Evolutionary conservation across 2,113 vertebrate species (phyloP).

Genomic region (Pica pica): DNA sequence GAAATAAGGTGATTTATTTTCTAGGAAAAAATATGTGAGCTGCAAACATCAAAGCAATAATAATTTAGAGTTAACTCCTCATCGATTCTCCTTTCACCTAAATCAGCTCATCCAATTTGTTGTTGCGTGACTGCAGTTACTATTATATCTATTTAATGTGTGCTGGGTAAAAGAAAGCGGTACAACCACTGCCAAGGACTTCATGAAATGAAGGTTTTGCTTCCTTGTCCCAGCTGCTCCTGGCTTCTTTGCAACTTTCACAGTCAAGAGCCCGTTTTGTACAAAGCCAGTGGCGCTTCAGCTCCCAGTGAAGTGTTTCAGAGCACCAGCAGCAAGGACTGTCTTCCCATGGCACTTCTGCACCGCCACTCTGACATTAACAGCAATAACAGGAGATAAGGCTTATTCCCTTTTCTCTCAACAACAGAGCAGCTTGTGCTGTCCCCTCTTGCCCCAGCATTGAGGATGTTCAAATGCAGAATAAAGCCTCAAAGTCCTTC

Average conservation of each 20-base stretch:
- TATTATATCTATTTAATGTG: background rate
- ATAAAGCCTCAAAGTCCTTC: background rate
- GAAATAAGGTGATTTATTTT: background rate
- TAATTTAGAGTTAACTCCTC: background rate
- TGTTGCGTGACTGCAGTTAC: fast-evolving
- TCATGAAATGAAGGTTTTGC: background rate
- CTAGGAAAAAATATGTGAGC: background rate
- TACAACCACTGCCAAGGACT: background rate
- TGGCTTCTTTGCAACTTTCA: background rate
- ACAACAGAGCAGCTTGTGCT: background rate
- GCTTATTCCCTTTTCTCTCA: background rate
- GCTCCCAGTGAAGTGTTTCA: background rate
- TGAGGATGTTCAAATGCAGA: background rate
- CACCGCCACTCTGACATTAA: fast-evolving
- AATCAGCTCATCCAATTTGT: background rate
- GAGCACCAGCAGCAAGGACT: background rate
- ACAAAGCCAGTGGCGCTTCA: background rate
- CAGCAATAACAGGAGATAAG: no score
- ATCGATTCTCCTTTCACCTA: background rate
- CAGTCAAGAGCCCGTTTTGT: background rate
- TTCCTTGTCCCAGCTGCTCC: background rate
- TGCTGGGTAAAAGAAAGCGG: background rate
- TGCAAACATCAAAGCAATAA: background rate
- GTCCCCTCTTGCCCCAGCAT: background rate
- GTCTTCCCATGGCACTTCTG: background rate